Evolutionary conservation across 2,797 vertebrate species (phyloP), one percentile per base, ranked within the genome.

Genomic region (Chloroceryle amazona): DNA sequence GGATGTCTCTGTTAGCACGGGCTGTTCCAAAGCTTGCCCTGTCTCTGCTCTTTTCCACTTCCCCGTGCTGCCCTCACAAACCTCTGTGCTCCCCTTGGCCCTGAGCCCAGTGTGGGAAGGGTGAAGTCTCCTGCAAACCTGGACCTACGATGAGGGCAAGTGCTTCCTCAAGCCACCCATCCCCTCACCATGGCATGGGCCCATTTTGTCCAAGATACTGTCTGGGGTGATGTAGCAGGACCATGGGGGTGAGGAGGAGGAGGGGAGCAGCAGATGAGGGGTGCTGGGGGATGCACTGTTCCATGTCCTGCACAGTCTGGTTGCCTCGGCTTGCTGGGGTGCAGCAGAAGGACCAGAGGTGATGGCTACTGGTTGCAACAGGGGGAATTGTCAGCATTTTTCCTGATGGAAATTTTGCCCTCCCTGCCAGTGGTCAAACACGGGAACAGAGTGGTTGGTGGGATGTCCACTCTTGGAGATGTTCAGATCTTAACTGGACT

Each of bases 381-480:
- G 0, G 1, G 19, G n/a, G 19, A 55, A 44, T 47, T 0, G 0
- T n/a, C 23, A 19, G 18, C 15, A 11, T 55, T 81, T 42, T 70
- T 79, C 66, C 25, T 14, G 17, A 4, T 63, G 84, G 39, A 42
- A 5, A 19, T 6, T 10, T 46, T 22, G 21, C 46, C 21, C 46
- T 46, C 46, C 21, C 46, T 46, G 46, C 11, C 11, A 7, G 46
- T 46, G 46, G 46, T 22, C 44, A 52, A 47, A 74, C 2, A 9
- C 0, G 4, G 49, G 44, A 55, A 47, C 0, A 11, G 39, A 42
- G 60, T 2, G 4, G 47, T 4, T 39, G 10, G 11, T 37, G 57
- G 19, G 39, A 41, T 1, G 3, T 54, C 35, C 2, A 3, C 28
- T 55, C 28, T 18, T 49, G 62, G n/a, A 37, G 29, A 3, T 7